These are phyloP conservation scores for Caradrina clavipalpis DNA, from an alignment of 2,888 invertebrate species.

Conservation along the genomic window DNA sequence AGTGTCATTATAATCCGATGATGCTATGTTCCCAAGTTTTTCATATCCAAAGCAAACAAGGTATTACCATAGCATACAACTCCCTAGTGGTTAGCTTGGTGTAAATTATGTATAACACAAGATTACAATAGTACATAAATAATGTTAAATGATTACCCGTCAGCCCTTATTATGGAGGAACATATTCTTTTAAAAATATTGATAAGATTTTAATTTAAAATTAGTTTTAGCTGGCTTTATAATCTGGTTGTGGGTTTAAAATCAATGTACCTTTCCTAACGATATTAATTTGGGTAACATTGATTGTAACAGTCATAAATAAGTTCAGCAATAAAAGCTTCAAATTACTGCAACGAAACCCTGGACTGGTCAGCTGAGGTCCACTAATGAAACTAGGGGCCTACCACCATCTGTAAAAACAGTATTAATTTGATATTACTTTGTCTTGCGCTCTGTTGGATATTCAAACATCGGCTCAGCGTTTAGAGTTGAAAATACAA, in stretches of 20 bases:
- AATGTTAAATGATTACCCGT: constrained; percentile 46
- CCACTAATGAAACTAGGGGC: background rate
- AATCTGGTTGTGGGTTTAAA: too few species aligned
- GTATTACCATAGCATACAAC: constrained; percentile 22
- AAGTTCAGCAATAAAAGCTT: background rate
- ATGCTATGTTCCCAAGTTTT: background rate
- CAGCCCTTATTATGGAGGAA: constrained; percentile 28
- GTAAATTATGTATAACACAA: constrained; percentile 41
- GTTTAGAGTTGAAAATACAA: too few species aligned
- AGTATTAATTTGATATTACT: too few species aligned
- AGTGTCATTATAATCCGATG: background rate
- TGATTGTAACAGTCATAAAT: too few species aligned
- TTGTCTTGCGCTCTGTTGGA: too few species aligned
- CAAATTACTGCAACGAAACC: background rate
- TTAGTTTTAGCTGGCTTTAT: too few species aligned
- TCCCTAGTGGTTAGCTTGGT: constrained; percentile 33
- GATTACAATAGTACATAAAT: constrained; percentile 49
- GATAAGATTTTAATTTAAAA: background rate
- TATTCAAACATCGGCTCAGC: too few species aligned
- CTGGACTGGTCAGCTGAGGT: background rate
- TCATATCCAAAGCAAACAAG: constrained; percentile 13
- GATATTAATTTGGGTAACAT: too few species aligned
- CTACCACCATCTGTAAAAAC: too few species aligned
- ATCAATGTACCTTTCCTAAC: too few species aligned
- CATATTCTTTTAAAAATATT: constrained; percentile 29